A percentile compares a stretch with the other conserved stretches of the same genome.
Evolutionary conservation across 2,888 invertebrate species (phyloP).

Genomic region (Xanthorhoe designata): DNA sequence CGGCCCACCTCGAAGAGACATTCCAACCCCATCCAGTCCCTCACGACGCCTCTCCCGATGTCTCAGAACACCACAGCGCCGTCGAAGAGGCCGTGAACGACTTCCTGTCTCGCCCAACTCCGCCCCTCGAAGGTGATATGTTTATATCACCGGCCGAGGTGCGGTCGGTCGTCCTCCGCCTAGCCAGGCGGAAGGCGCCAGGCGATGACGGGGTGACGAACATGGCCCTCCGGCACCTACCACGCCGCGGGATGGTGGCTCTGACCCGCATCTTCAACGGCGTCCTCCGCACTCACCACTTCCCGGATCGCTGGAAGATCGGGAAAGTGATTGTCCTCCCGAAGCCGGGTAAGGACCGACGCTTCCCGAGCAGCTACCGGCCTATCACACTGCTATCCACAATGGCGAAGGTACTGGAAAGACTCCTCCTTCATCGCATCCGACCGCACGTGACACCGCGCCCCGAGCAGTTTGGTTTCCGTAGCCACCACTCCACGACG

Average conservation of each 20-base stretch:
- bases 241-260: neutral
- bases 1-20: neutral
- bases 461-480: too few relatives aligned
- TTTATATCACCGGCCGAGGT: conserved; percentile 18
- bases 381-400: conserved; percentile 27
- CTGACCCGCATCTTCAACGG: conserved; percentile 29
- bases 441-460: conserved; percentile 1
- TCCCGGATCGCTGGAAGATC: conserved; percentile 25
- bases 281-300: conserved; percentile 22
- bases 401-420: conserved; percentile 43
- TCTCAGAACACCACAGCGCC: neutral
- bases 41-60: neutral
- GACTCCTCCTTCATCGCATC: conserved; percentile 27
- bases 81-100: neutral
- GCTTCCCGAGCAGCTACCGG: conserved; percentile 38
- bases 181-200: conserved; percentile 11
- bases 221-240: conserved; percentile 4
- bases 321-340: conserved; percentile 40
- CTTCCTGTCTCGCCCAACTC: neutral
- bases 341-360: conserved; percentile 42
- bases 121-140: neutral
- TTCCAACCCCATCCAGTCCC: conserved; percentile 6
- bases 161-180: conserved; percentile 5
- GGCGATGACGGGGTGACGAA: conserved; percentile 15
- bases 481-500: too few relatives aligned